Conservation (phyloP, 2,113 vertebrate species). For the Cathartes aura region DNA sequence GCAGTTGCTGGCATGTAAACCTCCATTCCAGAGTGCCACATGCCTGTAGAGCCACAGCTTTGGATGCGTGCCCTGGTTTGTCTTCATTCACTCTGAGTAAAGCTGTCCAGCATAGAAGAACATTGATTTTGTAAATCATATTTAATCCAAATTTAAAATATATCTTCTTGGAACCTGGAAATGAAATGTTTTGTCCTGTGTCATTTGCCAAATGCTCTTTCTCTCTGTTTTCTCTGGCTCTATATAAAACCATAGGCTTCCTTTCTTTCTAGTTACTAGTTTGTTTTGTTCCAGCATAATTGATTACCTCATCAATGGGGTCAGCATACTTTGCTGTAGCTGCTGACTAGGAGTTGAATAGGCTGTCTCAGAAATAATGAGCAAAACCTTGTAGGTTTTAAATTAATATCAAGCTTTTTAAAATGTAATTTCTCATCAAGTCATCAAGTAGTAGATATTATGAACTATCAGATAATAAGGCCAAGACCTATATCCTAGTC, state of each 20-base stretch:
- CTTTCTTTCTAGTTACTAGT: neutral
- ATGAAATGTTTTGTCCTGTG: slow-evolving; percentile 9
- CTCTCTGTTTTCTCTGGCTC: slow-evolving; percentile 10
- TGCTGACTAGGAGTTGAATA: slow-evolving; percentile 28
- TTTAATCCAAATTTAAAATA: slow-evolving; percentile 37
- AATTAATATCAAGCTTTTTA: slow-evolving; percentile 37
- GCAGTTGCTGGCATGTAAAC: slow-evolving; percentile 22
- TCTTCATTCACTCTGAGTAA: slow-evolving; percentile 24
- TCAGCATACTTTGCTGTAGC: slow-evolving; percentile 39
- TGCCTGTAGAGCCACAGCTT: slow-evolving; percentile 25
- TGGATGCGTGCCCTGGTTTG: slow-evolving; percentile 22
- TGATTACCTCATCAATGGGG: slow-evolving; percentile 66
- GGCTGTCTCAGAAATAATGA: slow-evolving; percentile 15
- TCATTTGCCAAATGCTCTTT: slow-evolving; percentile 16
- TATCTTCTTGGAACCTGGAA: slow-evolving; percentile 21
- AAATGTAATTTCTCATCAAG: slow-evolving; percentile 63
- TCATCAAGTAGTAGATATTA: slow-evolving; percentile 38
- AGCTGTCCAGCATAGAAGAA: slow-evolving; percentile 9
- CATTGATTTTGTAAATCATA: neutral
- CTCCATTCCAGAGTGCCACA: slow-evolving; percentile 14
- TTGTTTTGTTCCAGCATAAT: slow-evolving; percentile 60
- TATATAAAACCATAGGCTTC: neutral
- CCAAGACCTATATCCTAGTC: slow-evolving; percentile 13
- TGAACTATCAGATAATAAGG: slow-evolving; percentile 9
- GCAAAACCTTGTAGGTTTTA: slow-evolving; percentile 34